Evolutionary conservation across 2,888 invertebrate species (phyloP).

Genomic region (Panopea generosa): DNA sequence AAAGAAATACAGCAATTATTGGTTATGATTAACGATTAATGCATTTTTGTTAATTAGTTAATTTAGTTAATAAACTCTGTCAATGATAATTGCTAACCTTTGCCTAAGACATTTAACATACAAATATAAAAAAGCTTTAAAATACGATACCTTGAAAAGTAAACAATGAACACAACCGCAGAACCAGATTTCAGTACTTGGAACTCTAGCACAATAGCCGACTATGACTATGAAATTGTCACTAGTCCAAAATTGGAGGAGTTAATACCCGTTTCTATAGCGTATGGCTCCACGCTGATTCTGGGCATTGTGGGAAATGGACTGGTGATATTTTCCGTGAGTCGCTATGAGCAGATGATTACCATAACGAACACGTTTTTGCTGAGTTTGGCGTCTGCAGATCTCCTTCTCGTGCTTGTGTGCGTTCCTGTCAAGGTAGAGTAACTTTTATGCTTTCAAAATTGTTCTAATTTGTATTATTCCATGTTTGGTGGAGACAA

Average conservation of each 20-base stretch:
- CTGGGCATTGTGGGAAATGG: slow-evolving; percentile 88
- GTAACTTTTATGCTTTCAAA: not conserved
- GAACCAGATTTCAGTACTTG: too few relatives aligned
- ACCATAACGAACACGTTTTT: slow-evolving; percentile 90
- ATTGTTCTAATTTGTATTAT: too few relatives aligned
- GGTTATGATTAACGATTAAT: too few relatives aligned
- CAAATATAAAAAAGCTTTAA: too few relatives aligned
- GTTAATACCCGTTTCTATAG: slow-evolving; percentile 87
- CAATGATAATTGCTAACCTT: too few relatives aligned
- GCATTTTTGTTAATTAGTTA: too few relatives aligned
- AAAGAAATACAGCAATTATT: too few relatives aligned
- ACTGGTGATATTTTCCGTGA: slow-evolving; percentile 88
- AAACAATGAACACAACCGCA: too few relatives aligned
- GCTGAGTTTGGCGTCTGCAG: slow-evolving; percentile 89
- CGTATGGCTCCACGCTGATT: slow-evolving; percentile 88
- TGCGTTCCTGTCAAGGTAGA: slow-evolving; percentile 90
- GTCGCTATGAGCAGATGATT: slow-evolving; percentile 87
- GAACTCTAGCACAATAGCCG: not conserved
- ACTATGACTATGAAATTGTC: slow-evolving; percentile 44
- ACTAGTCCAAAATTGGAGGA: slow-evolving; percentile 86
- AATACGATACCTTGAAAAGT: too few relatives aligned
- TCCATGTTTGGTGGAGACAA: too few relatives aligned
- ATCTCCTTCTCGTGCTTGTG: slow-evolving; percentile 89
- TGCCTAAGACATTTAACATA: too few relatives aligned
- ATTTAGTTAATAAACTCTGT: too few relatives aligned